Base-by-base conservation (phyloP, 1,140 invertebrate species). In the Drosophila bipectinata region DNA sequence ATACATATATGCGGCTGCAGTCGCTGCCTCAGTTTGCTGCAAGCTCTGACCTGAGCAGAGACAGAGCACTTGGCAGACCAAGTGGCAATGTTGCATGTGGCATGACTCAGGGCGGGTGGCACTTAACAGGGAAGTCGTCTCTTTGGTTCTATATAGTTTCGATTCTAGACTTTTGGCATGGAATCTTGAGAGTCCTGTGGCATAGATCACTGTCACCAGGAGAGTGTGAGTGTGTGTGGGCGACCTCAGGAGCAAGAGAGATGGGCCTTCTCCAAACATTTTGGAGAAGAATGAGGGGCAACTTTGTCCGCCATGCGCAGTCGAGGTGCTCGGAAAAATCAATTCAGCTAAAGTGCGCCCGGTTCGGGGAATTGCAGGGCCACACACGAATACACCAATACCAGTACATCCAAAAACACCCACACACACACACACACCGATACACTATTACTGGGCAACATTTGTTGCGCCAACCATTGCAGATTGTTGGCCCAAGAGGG, bases 261-360 rank as follows among this genome's bases (percentile, higher is more conserved):
- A 47, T 24, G 18, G 44, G 3, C 1, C 15, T 15, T 15, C 15
- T 15, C 15, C 15, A 15, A 15, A 15, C 15, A 15, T 0, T 15
- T 15, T 15, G 15, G 15, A 10, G 30, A 21, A 24, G n/a, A 24
- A 15, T 28, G 30, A 53, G 58, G 21, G 58, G 21, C 10, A n/a
- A 14, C 69, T 14, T 72, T 79, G 84, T 72, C 83, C 83, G 83
- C 79, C 83, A 88, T 88, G 83, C 83, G 83, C 83, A 88, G 72
- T 87, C 24, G 79, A 77, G 83, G 60, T 72, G 63, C 58, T 64
- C 69, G 53, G 68, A 90, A 90, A 90, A 90, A 90, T 90, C 87
- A 90, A 90, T 90, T 90, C 82, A 90, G 87, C 87, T 90, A 90
- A 90, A 83, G 67, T 88, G 75, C 84, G 71, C 83, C 72, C 83